A percentile compares a stretch with the other conserved stretches of the same genome.
Evolutionary conservation across 1,140 invertebrate species (phyloP).

Genomic region (Achatina immaculata): DNA sequence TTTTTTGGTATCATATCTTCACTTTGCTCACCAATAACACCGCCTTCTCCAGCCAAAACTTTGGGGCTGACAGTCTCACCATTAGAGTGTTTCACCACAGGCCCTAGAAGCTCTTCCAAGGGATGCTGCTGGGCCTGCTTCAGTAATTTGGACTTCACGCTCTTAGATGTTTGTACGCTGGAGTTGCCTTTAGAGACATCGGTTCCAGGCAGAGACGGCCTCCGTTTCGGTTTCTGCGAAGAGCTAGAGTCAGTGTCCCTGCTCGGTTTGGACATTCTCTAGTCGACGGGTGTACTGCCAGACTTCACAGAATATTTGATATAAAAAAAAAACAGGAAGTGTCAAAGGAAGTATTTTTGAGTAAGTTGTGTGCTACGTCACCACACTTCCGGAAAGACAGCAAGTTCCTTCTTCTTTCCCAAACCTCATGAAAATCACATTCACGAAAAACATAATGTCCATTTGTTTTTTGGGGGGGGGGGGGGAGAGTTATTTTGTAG

Average conservation of each 20-base stretch:
- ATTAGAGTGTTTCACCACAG: not conserved
- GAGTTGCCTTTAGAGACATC: not conserved
- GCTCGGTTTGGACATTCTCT: not conserved
- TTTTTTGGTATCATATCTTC: no score
- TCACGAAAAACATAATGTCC: no score
- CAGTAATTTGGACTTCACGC: not conserved
- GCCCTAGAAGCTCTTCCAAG: conserved; percentile 6
- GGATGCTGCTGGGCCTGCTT: not conserved
- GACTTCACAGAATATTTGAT: not conserved
- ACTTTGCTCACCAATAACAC: conserved; percentile 12
- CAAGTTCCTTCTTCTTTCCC: no score
- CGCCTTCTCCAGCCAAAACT: not conserved
- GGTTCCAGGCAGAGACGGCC: not conserved
- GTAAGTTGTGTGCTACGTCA: no score
- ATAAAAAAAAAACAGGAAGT: no score
- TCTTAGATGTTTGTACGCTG: not conserved
- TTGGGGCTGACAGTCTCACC: not conserved
- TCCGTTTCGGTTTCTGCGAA: not conserved
- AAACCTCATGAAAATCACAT: no score
- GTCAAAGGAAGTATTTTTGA: no score
- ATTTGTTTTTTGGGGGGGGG: no score
- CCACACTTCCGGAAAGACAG: no score
- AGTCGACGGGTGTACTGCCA: not conserved
- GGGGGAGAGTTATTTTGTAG: no score
- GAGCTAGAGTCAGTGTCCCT: not conserved